Evolutionary conservation across 2,797 vertebrate species (phyloP).

Genomic region (Coregonus ussuriensis): DNA sequence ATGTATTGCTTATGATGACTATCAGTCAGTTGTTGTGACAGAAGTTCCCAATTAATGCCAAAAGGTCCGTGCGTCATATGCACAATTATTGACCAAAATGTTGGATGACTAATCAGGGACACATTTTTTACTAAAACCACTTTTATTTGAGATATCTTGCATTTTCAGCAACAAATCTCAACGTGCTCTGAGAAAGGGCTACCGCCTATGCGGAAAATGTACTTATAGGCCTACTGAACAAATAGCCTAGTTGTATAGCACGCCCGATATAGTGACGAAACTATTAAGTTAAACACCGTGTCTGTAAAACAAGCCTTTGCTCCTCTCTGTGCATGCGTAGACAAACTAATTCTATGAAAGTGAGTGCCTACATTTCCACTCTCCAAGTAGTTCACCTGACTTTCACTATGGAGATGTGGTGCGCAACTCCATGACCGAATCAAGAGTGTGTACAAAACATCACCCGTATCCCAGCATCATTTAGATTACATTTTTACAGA

Average conservation of each 20-base stretch:
- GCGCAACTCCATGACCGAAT: conserved; percentile 49
- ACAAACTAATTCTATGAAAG: conserved; percentile 19
- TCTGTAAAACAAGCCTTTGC: conserved; percentile 9
- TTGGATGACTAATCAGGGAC: not conserved
- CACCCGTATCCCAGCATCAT: conserved; percentile 22
- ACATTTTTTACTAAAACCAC: not conserved
- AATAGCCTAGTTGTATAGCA: conserved; percentile 7
- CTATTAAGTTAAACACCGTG: conserved; percentile 10
- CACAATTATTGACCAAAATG: not conserved
- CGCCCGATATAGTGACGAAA: not conserved
- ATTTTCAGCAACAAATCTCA: not conserved
- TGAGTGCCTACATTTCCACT: conserved; percentile 18
- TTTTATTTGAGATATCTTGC: not conserved
- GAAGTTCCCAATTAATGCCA: not conserved
- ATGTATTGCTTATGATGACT: not conserved
- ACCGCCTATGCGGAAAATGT: conserved; percentile 2
- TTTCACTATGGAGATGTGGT: conserved; percentile 33
- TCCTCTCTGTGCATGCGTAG: conserved; percentile 17
- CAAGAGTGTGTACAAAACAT: conserved; percentile 30
- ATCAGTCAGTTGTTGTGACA: not conserved
- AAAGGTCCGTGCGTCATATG: not conserved
- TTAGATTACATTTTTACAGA: not conserved
- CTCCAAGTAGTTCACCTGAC: conserved; percentile 12
- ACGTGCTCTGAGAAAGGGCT: not conserved
- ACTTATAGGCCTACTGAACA: not conserved